Evolutionary conservation across 2,797 vertebrate genomes (phyloP).

Genomic region (Heterohyrax brucei): DNA sequence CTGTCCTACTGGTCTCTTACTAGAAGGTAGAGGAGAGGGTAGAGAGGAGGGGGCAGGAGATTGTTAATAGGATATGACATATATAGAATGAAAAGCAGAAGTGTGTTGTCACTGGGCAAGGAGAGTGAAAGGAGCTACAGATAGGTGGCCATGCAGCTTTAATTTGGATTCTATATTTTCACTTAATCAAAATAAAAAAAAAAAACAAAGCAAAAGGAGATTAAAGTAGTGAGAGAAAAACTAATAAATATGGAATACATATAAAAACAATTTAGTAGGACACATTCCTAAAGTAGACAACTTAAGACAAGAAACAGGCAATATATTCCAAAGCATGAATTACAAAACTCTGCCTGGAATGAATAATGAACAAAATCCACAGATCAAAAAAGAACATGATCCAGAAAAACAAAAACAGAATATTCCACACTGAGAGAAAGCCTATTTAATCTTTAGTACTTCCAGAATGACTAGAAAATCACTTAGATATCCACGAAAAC

Average conservation of each 20-base stretch:
- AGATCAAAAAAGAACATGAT: background rate
- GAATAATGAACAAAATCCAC: background rate
- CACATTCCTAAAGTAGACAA: background rate
- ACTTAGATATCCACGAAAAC: background rate
- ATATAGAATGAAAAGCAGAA: too few species aligned
- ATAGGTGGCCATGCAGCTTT: too few species aligned
- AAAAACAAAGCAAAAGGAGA: background rate
- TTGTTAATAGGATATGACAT: too few species aligned
- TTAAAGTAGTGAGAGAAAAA: slow-evolving; percentile 37
- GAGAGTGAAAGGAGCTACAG: too few species aligned
- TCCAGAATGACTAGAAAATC: background rate
- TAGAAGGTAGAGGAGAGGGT: too few species aligned
- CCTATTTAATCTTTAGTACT: background rate
- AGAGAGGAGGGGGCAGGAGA: too few species aligned
- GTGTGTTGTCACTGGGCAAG: too few species aligned
- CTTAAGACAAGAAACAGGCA: background rate
- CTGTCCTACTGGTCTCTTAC: too few species aligned
- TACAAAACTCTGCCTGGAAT: background rate
- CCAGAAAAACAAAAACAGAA: background rate
- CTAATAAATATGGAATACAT: slow-evolving; percentile 7
- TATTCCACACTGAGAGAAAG: slow-evolving; percentile 18
- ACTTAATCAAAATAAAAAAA: too few species aligned
- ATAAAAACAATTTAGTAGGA: slow-evolving; percentile 35
- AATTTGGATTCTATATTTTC: too few species aligned
- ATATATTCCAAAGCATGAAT: background rate